Conservation (phyloP, 2,797 vertebrate genomes). For the Apogon talboti region DNA sequence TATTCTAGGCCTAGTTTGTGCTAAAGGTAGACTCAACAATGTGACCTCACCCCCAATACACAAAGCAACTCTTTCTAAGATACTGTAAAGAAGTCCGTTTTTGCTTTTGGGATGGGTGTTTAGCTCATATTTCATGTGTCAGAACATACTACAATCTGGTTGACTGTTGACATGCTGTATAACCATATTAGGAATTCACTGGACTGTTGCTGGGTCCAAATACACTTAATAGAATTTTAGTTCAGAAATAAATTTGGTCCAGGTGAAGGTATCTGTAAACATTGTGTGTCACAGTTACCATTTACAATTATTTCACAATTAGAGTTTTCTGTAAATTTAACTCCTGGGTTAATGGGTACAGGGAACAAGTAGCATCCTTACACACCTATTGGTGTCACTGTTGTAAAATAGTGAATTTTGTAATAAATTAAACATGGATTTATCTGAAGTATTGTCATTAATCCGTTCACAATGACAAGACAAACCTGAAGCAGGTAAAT, state of each 20-base stretch:
- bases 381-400: conserved; percentile 31
- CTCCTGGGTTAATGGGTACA: conserved; percentile 17
- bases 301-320: conserved; percentile 29
- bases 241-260: conserved; percentile 23
- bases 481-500: conserved; percentile 14
- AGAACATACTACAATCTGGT: conserved; percentile 25
- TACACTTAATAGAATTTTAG: conserved; percentile 15
- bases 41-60: conserved; percentile 67
- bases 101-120: conserved; percentile 38
- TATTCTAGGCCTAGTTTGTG: conserved; percentile 77
- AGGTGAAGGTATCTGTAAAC: conserved; percentile 22
- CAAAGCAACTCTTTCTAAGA: conserved; percentile 49
- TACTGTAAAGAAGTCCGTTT: conserved; percentile 38
- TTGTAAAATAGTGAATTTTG: conserved; percentile 49
- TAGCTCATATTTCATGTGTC: conserved; percentile 30
- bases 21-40: conserved; percentile 70
- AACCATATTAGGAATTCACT: conserved; percentile 24
- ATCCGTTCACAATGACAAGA: conserved; percentile 31
- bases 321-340: conserved; percentile 44
- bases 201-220: conserved; percentile 29
- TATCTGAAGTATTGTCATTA: conserved; percentile 48
- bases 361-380: conserved; percentile 18
- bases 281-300: conserved; percentile 17
- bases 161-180: conserved; percentile 19
- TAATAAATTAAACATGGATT: conserved; percentile 49